Percentiles rank a stretch among this genome's conserved stretches.
Conservation (phyloP, 2,113 vertebrate species). For the Connochaetes taurinus region DNA sequence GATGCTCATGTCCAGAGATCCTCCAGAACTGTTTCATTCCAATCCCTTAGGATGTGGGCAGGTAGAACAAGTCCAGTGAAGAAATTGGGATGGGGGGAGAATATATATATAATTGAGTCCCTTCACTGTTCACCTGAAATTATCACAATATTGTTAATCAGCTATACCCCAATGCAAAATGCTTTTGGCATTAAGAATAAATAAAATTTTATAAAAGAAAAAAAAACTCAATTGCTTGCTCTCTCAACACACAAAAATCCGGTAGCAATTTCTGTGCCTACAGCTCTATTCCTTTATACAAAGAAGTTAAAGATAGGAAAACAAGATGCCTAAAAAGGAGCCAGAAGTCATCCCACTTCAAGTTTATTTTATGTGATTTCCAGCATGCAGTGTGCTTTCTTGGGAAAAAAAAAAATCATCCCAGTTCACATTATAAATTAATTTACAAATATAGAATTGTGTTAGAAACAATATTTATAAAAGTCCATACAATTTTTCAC, state of each 20-base stretch:
- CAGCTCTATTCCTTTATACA: not conserved
- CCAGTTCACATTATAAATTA: constrained; percentile 84
- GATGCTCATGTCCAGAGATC: not conserved
- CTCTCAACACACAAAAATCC: not conserved
- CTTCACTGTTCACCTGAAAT: not conserved
- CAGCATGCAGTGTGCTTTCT: constrained; percentile 11
- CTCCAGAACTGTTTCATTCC: not conserved
- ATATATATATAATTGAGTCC: not conserved
- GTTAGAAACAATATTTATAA: constrained; percentile 81
- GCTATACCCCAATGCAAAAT: not conserved
- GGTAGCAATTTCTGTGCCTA: not conserved
- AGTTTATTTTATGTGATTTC: constrained; percentile 50
- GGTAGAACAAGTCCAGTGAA: not conserved
- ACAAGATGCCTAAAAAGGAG: not conserved
- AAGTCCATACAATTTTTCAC: constrained; percentile 71
- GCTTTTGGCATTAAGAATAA: not conserved
- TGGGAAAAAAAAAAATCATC: constrained; percentile 55
- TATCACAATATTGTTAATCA: not conserved
- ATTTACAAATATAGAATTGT: constrained; percentile 82
- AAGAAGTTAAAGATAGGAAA: not conserved
- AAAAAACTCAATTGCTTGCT: not conserved
- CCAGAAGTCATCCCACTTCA: not conserved
- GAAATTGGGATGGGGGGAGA: not conserved
- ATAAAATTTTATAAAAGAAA: not conserved
- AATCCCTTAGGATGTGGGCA: not conserved